A percentile compares a stretch with the other conserved stretches of the same genome.
phyloP scores from a whole-genome alignment of 2,888 invertebrate species.

The Apoderus coryli region DNA sequence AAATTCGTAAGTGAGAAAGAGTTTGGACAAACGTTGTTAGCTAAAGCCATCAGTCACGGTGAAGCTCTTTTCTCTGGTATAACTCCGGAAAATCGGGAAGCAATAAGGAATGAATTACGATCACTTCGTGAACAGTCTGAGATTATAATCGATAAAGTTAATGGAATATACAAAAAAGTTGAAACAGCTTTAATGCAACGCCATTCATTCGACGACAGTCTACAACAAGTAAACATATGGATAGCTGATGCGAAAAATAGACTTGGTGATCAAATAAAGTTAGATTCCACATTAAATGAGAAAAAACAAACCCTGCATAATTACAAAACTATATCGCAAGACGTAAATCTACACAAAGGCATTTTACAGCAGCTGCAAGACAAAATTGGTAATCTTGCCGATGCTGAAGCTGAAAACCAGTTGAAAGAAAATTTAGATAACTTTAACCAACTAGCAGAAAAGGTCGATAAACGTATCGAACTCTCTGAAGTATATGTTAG shows the following conservation, averaged over 20 bases:
- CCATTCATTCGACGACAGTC: conserved; percentile 86
- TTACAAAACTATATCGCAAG: conserved; percentile 67
- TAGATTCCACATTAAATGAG: conserved; percentile 69
- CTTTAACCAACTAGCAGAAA: conserved; percentile 52
- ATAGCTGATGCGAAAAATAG: conserved; percentile 64
- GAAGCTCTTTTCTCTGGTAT: conserved; percentile 73
- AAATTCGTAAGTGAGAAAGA: conserved; percentile 60
- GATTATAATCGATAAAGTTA: conserved; percentile 69
- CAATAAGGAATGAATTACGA: conserved; percentile 67
- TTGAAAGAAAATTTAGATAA: conserved; percentile 57
- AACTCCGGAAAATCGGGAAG: conserved; percentile 75
- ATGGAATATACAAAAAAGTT: conserved; percentile 70
- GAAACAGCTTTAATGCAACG: conserved; percentile 82
- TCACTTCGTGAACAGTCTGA: conserved; percentile 71
- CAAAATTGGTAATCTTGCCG: conserved; percentile 63
- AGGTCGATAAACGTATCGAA: conserved; percentile 50
- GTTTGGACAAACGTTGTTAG: conserved; percentile 61
- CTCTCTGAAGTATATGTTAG: conserved; percentile 55
- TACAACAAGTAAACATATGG: conserved; percentile 78
- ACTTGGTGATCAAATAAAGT: conserved; percentile 52
- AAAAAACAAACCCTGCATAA: conserved; percentile 78
- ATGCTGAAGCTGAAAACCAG: conserved; percentile 64
- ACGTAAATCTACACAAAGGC: conserved; percentile 72
- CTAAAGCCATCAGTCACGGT: conserved; percentile 70
- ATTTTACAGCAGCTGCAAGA: conserved; percentile 73